Conservation (phyloP, 1,140 invertebrate genomes). For the Liolophura sinensis region DNA sequence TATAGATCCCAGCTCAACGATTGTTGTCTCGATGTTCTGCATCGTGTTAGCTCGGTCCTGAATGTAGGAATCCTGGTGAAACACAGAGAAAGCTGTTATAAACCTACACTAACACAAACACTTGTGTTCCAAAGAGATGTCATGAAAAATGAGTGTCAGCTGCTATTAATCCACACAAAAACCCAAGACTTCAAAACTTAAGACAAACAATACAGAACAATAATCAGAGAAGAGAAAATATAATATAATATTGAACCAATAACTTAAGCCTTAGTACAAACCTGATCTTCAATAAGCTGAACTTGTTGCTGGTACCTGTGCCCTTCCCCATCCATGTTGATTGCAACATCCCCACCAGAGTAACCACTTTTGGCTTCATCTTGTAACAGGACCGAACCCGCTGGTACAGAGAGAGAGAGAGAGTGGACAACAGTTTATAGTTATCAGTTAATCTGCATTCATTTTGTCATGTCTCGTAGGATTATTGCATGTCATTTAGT, state of each 20-base stretch:
- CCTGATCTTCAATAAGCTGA: conserved; percentile 72
- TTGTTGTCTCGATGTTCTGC: conserved; percentile 99
- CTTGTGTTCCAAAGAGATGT: not conserved
- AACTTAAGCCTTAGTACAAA: conserved; percentile 14
- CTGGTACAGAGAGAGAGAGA: conserved; percentile 31
- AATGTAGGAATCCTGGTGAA: conserved; percentile 78
- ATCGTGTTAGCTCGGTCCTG: conserved; percentile 94
- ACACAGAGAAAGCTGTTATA: not conserved
- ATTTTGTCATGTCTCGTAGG: not conserved
- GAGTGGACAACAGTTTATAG: not conserved
- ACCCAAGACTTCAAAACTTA: not conserved
- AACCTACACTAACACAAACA: not conserved
- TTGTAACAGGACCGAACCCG: conserved; percentile 63
- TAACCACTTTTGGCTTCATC: conserved; percentile 57
- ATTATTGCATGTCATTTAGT: too few relatives aligned
- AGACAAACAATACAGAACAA: not conserved
- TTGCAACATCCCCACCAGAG: conserved; percentile 43
- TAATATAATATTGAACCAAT: not conserved
- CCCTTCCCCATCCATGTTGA: conserved; percentile 52
- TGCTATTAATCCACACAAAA: not conserved
- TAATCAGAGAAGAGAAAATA: not conserved
- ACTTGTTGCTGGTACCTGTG: conserved; percentile 65
- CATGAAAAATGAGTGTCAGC: not conserved
- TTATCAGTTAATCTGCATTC: not conserved
- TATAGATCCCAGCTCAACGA: conserved; percentile 98